Base-by-base conservation (phyloP, 1,140 invertebrate genomes). In the Melitaea cinxia region DNA sequence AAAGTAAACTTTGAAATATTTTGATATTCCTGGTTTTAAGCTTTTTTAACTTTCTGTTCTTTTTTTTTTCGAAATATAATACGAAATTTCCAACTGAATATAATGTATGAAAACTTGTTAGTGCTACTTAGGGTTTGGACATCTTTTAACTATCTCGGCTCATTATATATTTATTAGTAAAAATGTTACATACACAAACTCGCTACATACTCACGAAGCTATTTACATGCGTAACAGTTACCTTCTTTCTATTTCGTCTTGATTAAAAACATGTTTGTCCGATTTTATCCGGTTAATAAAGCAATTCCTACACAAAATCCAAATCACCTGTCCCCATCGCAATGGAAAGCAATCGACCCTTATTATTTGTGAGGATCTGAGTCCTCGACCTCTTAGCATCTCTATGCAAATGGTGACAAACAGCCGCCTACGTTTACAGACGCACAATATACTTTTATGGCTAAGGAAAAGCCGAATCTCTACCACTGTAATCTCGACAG, bases 371-470 rank as follows among this genome's bases (percentile, higher is more conserved):
- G 35, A 52, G 57, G 50, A 61, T 61, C 65, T 61, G 65, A 63
- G 47, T 73, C 60, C 26, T 75, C 65, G 68, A 66, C 68, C 76
- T 70, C 70, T 67, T 70, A 73, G 72, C 78, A 85, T 85, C 77
- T 88, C 78, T 83, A 89, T 89, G 87, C 83, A 89, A 89, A 89
- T 89, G 79, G 80, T 86, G 85, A 88, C 87, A 88, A 89, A 88
- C 84, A 86, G 82, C 78, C 82, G 78, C 75, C 72, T 79, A 74
- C 81, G 77, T 88, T 87, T 88, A 84, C 82, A 83, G 77, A 88
- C 88, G 88, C 84, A 85, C 85, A 83, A 90, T 90, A 90, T 88
- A 90, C 75, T 90, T 90, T 90, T 88, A 90, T 88, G 82, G 83
- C 70, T 73, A 75, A 85, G 78, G 83, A 87, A 83, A 88, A 83